These are phyloP conservation scores for Chaetura pelagica DNA, from an alignment of 2,113 vertebrate species.

Conservation along the genomic window DNA sequence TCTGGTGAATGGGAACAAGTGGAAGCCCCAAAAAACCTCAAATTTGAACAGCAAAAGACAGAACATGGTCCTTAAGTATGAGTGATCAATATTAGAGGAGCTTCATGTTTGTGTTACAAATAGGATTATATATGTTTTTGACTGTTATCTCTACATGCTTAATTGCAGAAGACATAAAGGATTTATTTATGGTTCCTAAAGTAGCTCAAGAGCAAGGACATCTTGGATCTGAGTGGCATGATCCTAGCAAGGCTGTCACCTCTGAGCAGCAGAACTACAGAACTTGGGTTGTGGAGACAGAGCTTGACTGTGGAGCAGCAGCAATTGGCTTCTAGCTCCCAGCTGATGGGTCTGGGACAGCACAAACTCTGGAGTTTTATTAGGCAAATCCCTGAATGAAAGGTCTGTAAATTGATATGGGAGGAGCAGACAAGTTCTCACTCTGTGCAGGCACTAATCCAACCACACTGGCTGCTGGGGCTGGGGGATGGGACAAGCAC, in stretches of 20 bases:
- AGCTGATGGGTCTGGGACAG: background rate
- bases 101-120: background rate
- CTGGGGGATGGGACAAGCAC: background rate
- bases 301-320: background rate
- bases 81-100: background rate
- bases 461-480: background rate
- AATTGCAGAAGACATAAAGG: fast-evolving
- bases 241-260: background rate
- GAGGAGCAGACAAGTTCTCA: background rate
- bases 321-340: background rate
- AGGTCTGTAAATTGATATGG: background rate
- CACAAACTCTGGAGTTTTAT: background rate
- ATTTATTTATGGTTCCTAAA: background rate
- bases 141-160: background rate
- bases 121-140: background rate
- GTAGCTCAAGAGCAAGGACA: background rate
- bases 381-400: background rate
- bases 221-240: background rate
- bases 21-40: background rate
- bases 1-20: background rate
- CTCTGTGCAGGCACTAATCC: background rate
- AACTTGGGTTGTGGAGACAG: fast-evolving
- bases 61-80: background rate
- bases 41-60: background rate
- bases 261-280: background rate